Conservation (phyloP, 2,113 vertebrate species). For the Lophotis ruficrista region DNA sequence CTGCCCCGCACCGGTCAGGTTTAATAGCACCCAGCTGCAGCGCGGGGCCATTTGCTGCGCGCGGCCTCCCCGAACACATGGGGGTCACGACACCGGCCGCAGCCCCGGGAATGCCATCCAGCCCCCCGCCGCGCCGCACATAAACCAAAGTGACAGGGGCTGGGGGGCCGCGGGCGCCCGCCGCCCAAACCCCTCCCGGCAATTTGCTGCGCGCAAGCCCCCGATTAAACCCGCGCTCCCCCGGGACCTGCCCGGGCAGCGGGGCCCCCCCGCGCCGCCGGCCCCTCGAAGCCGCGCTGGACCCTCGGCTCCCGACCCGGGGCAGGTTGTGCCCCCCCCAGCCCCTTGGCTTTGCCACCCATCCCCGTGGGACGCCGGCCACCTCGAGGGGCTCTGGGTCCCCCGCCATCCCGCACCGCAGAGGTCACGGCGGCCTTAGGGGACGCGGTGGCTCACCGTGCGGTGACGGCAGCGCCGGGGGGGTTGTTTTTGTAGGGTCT, state of each 20-base stretch:
- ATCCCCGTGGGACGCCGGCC: fast-evolving
- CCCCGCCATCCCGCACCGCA: background rate
- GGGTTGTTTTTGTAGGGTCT: background rate
- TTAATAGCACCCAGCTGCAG: conserved; percentile 67
- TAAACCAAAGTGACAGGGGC: conserved; percentile 17
- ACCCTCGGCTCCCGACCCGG: fast-evolving
- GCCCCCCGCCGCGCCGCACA: background rate
- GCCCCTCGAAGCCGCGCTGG: background rate
- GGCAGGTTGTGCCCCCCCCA: background rate
- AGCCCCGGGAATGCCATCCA: background rate
- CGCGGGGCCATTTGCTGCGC: conserved; percentile 28
- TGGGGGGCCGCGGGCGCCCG: conserved; percentile 36
- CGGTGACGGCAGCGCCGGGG: too few relatives aligned
- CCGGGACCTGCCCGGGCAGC: conserved; percentile 57
- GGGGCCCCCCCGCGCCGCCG: conserved; percentile 8
- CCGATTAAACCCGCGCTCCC: conserved; percentile 71
- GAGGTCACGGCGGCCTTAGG: background rate
- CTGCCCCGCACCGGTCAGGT: background rate
- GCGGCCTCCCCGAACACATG: conserved; percentile 6
- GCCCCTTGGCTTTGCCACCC: background rate
- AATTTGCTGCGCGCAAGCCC: conserved; percentile 74
- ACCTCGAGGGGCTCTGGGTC: background rate
- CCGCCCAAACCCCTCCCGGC: conserved; percentile 70
- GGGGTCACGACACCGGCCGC: conserved; percentile 38
- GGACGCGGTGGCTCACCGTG: background rate